Evolutionary conservation across 2,113 vertebrate species (phyloP).

Genomic region (Neogobius melanostomus): DNA sequence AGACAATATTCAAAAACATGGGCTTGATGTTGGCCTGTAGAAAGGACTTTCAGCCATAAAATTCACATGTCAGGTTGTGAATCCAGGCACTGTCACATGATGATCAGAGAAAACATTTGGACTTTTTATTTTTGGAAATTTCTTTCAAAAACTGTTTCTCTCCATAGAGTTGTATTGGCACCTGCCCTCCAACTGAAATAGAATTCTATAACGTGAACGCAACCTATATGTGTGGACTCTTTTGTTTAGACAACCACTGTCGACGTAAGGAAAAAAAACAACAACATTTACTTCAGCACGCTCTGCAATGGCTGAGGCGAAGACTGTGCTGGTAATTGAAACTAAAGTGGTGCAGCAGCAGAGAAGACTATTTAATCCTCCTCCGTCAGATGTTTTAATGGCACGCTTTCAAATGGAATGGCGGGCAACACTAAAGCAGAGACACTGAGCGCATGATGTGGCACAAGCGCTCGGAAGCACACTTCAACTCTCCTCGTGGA

Average conservation of each 20-base stretch:
- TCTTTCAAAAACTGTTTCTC: too few species aligned
- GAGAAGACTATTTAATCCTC: constrained; percentile 10
- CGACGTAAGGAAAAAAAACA: not conserved
- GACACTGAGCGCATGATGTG: constrained; percentile 16
- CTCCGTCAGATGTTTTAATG: constrained; percentile 8
- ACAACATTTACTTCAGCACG: not conserved
- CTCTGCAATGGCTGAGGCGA: not conserved
- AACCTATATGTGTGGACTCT: not conserved
- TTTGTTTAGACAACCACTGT: not conserved
- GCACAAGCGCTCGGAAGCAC: constrained; percentile 15
- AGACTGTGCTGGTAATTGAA: constrained; percentile 19
- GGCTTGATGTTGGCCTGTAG: too few species aligned
- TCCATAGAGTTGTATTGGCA: too few species aligned
- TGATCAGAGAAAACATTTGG: too few species aligned
- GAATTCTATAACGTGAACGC: too few species aligned
- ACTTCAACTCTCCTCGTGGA: constrained; percentile 39
- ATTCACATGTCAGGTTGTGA: too few species aligned
- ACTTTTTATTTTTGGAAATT: too few species aligned
- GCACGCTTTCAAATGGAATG: constrained; percentile 16
- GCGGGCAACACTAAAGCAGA: constrained; percentile 11
- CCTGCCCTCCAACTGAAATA: too few species aligned
- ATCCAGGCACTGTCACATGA: too few species aligned
- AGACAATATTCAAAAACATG: too few species aligned
- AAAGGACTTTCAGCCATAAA: too few species aligned
- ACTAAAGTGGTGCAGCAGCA: constrained; percentile 6